Evolutionary conservation across 2,888 invertebrate species (phyloP), one percentile per base, ranked within the genome.

Genomic region (Rhagium mordax): DNA sequence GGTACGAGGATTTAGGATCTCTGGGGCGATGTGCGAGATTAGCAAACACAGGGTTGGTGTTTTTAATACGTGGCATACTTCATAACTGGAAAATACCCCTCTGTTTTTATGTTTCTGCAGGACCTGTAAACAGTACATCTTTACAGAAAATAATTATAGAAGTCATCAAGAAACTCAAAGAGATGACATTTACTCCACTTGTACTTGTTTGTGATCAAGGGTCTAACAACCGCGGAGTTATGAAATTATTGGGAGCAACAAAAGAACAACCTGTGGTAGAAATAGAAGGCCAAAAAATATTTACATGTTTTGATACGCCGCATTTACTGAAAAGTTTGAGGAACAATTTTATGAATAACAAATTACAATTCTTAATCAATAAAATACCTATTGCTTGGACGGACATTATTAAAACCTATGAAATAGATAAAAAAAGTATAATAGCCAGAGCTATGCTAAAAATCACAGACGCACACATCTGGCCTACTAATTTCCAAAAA

Each of bases 1-100:
- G 72, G 8, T 77, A 72, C 33, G 57, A 78, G 67, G 72, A 77
- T 75, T 33, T 78, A n/a, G 72, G 71, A n/a, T 27, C 41, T 29
- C 72, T 77, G 47, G 72, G 74, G 24, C 57, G 72, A 70, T 55
- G 61, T 16, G 60, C 61, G 7, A 77, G 77, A 68, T 55, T 75
- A 33, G 74, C 60, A n/a, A 71, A 69, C 60, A 69, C 59, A 8
- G 76, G 61, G 24, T 13, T 55, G 13, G 21, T 55, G 21, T 55
- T 55, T 55, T 15, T 21, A 49, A 49, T 49, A 8, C 49, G 49
- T 13, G 49, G 49, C n/a, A n/a, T 49, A 55, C 24, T 55, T 24
- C 55, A 55, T 24, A 21, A 55, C 24, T 55, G 55, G 55, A 55
- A 6, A 55, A 55, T 55, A 24, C 55, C 55, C 15, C 15, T 55